Evolutionary conservation across 2,888 invertebrate species (phyloP), one percentile per base, ranked within the genome.

Genomic region (Lypha dubia): DNA sequence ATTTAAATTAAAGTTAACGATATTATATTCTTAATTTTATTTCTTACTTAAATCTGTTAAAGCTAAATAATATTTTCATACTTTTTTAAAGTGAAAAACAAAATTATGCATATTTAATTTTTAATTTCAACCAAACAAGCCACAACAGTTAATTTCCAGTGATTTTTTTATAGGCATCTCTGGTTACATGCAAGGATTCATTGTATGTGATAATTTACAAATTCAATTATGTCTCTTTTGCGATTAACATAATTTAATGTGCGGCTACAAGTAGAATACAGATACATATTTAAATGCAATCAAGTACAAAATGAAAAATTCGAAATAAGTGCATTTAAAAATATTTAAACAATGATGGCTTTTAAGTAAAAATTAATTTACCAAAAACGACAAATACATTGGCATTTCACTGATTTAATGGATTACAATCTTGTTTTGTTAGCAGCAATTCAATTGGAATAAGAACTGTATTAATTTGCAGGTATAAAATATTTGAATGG

Each of bases 211-310:
- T 60, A 73, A 74, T 80, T 68, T 73, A 58, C 24, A 67, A 60
- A 80, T 80, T 74, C 51, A 80, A 80, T 80, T 80, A 74, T 74
- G 74, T 44, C 22, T 80, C 56, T 44, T 49, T 41, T 80, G 11
- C 58, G 51, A 67, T 74, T 74, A 74, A 67, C 67, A 74, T 80
- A 53, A 67, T 74, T 60, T 80, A 51, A 67, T 80, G n/a, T 60
- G 58, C 67, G 79, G 73, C 71, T 67, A 58, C 51, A 60, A 60
- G 67, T 32, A 41, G n/a, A 20, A 9, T 7, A 62, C 7, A 46
- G n/a, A 53, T 32, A n/a, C n/a, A n/a, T n/a, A 41, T 63, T 20
- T 13, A 73, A 17, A 38, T 22, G 51, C 58, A 32, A 24, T 28
- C 22, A 38, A 28, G 7, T 17, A 49, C n/a, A 9, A 49, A 35